These are phyloP conservation scores for Loriculus beryllinus DNA, from an alignment of 2,797 vertebrate species.

Conservation along the genomic window DNA sequence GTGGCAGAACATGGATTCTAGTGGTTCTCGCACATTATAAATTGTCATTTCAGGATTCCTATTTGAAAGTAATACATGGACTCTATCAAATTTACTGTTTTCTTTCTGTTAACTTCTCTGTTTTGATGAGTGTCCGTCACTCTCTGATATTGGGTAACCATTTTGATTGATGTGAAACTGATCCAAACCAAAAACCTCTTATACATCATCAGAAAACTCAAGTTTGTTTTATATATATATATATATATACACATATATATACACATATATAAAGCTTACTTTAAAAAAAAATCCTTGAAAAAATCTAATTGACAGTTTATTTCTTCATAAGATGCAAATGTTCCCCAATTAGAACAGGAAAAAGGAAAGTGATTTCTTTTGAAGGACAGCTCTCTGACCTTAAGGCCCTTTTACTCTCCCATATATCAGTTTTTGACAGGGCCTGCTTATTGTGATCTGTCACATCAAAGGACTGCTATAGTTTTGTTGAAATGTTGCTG, in stretches of 20 bases:
- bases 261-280: neutral
- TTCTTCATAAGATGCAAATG: conserved; percentile 22
- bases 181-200: neutral
- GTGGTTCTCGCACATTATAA: neutral
- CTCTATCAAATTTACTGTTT: neutral
- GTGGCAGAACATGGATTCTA: neutral
- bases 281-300: neutral
- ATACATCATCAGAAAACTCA: neutral
- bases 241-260: neutral
- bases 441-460: conserved; percentile 51
- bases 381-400: conserved; percentile 41
- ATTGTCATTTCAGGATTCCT: neutral
- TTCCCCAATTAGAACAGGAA: conserved; percentile 17
- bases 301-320: neutral
- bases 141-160: neutral
- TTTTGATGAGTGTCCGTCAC: neutral
- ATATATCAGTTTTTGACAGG: conserved; percentile 28
- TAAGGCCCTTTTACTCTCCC: neutral
- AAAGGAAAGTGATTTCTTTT: conserved; percentile 34
- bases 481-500: neutral
- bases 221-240: neutral
- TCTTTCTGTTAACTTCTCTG: neutral
- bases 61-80: neutral
- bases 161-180: neutral
- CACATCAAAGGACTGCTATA: conserved; percentile 43